phyloP scores from a whole-genome alignment of 2,888 invertebrate genomes.

The Myopa tessellatipennis region DNA sequence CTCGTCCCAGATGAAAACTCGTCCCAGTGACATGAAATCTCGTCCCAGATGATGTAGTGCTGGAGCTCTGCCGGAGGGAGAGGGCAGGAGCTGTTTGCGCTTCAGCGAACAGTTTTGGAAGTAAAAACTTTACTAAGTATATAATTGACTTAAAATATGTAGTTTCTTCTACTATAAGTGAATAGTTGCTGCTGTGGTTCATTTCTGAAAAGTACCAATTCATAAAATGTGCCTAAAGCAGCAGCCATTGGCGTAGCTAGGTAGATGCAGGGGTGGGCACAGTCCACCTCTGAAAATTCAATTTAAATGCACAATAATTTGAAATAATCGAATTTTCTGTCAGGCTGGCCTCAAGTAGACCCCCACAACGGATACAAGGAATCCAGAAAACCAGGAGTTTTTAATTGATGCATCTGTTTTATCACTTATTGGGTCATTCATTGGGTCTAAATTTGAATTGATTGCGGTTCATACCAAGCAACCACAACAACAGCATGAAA shows the following conservation, averaged over 20 bases:
- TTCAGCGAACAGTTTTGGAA: background rate
- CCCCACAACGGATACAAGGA: background rate
- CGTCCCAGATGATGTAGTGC: background rate
- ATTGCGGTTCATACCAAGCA: conserved; percentile 14
- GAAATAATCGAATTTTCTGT: too few relatives aligned
- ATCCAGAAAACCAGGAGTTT: background rate
- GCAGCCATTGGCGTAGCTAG: too few relatives aligned
- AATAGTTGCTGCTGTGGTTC: background rate
- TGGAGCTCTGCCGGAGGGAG: background rate
- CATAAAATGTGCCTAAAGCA: background rate
- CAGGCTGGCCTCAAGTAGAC: too few relatives aligned
- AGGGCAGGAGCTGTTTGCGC: background rate
- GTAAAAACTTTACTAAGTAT: conserved; percentile 18
- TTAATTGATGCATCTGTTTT: background rate
- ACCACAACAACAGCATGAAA: background rate
- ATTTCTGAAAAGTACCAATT: background rate
- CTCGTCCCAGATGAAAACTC: background rate
- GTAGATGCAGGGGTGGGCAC: too few relatives aligned
- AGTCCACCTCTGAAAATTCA: too few relatives aligned
- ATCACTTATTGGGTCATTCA: conserved; percentile 15
- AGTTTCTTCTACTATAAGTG: background rate
- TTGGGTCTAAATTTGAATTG: conserved; percentile 19
- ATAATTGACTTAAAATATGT: conserved; percentile 16
- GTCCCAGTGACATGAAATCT: background rate
- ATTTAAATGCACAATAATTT: too few relatives aligned